These are phyloP conservation scores for Copidosoma floridanum DNA, from an alignment of 1,140 invertebrate genomes.

Conservation along the genomic window DNA sequence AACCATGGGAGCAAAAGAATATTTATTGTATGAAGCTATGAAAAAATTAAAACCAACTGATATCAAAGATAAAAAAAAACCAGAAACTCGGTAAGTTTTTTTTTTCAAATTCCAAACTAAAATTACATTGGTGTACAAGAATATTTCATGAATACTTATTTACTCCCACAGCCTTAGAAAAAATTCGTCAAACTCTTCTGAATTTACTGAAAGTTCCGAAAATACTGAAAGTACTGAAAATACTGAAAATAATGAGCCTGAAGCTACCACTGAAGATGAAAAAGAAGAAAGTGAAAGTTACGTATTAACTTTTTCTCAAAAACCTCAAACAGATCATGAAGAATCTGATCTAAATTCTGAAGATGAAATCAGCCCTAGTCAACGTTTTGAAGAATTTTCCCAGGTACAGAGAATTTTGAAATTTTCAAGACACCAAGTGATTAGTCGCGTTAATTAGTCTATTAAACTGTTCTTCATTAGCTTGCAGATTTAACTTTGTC, in stretches of 20 bases:
- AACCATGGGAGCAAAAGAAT: conserved; percentile 65
- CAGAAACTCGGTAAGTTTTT: conserved; percentile 19
- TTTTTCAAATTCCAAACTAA: conserved; percentile 16
- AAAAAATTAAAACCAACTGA: conserved; percentile 42
- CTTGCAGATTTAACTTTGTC: conserved; percentile 67
- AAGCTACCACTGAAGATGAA: conserved; percentile 34
- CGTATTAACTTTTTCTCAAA: conserved; percentile 68
- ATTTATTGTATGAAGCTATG: conserved; percentile 41
- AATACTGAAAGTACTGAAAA: conserved; percentile 37
- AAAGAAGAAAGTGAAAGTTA: conserved; percentile 63
- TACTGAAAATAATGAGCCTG: conserved; percentile 35
- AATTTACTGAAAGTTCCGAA: too few species aligned
- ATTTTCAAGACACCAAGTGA: too few species aligned
- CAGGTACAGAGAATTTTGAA: conserved; percentile 57
- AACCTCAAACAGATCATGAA: conserved; percentile 36
- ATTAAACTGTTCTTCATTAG: conserved; percentile 47
- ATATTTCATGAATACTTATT: too few species aligned
- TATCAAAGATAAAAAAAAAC: conserved; percentile 28
- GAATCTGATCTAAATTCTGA: conserved; percentile 45
- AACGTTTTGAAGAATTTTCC: conserved; percentile 66
- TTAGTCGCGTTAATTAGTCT: too few species aligned
- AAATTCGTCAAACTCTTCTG: too few species aligned
- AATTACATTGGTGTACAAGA: too few species aligned
- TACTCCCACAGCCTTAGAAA: too few species aligned
- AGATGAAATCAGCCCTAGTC: background rate